Conservation (phyloP, 2,888 invertebrate species). For the Spatulosminthurus flaviceps region DNA sequence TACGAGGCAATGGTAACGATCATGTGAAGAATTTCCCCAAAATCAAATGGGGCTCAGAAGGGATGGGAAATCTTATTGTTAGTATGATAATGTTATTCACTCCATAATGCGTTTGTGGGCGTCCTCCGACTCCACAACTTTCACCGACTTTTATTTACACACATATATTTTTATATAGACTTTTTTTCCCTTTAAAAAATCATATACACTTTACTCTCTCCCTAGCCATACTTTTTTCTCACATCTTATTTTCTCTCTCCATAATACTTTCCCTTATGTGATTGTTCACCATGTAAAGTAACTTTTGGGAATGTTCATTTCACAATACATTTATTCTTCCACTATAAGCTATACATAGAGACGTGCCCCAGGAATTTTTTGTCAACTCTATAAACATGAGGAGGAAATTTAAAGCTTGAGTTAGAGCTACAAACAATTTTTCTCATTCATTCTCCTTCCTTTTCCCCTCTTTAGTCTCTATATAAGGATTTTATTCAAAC, state of each 20-base stretch:
- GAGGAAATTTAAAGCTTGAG: not conserved
- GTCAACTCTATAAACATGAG: too few species aligned
- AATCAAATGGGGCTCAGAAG: conserved; percentile 8
- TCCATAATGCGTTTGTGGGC: conserved; percentile 3
- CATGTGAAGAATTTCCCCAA: not conserved
- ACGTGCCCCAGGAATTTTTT: too few species aligned
- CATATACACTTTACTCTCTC: too few species aligned
- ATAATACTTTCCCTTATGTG: too few species aligned
- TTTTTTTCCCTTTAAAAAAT: too few species aligned
- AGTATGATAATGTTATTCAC: conserved; percentile 14
- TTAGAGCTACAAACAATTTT: not conserved
- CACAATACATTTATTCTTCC: too few species aligned
- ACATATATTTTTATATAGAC: too few species aligned
- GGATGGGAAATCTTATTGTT: conserved; percentile 7
- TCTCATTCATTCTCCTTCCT: not conserved
- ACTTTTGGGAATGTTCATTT: too few species aligned
- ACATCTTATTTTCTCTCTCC: too few species aligned
- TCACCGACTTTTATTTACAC: not conserved
- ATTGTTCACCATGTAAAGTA: too few species aligned
- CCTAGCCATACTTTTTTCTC: too few species aligned
- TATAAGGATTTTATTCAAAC: not conserved
- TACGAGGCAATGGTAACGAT: not conserved
- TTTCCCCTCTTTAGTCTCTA: not conserved
- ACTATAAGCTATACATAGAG: too few species aligned
- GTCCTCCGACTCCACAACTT: not conserved